Percentiles rank a stretch among this genome's conserved stretches.
phyloP scores from a whole-genome alignment of 2,888 invertebrate species.

The Aethes cnicana region DNA sequence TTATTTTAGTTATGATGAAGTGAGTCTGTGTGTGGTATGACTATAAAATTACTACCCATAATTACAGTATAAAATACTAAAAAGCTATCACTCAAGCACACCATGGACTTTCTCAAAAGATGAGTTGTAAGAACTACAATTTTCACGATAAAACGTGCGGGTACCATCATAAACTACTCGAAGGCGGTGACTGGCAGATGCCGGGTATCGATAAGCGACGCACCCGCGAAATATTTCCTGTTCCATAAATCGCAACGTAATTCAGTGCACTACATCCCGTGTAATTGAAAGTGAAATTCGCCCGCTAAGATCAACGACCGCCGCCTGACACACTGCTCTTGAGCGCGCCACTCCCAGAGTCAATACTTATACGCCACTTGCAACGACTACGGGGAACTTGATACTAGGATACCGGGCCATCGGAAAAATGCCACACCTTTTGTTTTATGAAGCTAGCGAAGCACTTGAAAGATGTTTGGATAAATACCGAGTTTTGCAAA shows the following conservation, averaged over 20 bases:
- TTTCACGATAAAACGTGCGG: slow-evolving; percentile 25
- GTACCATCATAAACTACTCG: slow-evolving; percentile 14
- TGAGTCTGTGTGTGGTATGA: no score
- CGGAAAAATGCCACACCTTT: no score
- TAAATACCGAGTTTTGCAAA: no score
- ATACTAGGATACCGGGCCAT: neutral
- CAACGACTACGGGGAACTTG: slow-evolving; percentile 23
- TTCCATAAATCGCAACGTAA: slow-evolving; percentile 20
- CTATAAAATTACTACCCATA: no score
- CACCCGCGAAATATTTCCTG: slow-evolving; percentile 11
- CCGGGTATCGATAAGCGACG: slow-evolving; percentile 5
- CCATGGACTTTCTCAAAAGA: slow-evolving; percentile 23
- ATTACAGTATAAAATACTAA: no score
- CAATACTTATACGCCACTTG: slow-evolving; percentile 8
- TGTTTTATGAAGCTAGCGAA: no score
- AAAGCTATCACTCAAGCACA: no score
- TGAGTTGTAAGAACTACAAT: slow-evolving; percentile 24
- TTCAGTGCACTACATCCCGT: slow-evolving; percentile 43
- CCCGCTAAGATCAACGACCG: slow-evolving; percentile 66
- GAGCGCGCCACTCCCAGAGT: slow-evolving; percentile 25
- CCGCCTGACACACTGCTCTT: slow-evolving; percentile 58
- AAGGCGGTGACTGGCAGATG: slow-evolving; percentile 22
- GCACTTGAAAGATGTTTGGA: no score
- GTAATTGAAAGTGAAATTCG: slow-evolving; percentile 74
- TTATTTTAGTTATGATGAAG: no score